Conservation (phyloP, 2,888 invertebrate species). For the Amphimallon solstitiale region DNA sequence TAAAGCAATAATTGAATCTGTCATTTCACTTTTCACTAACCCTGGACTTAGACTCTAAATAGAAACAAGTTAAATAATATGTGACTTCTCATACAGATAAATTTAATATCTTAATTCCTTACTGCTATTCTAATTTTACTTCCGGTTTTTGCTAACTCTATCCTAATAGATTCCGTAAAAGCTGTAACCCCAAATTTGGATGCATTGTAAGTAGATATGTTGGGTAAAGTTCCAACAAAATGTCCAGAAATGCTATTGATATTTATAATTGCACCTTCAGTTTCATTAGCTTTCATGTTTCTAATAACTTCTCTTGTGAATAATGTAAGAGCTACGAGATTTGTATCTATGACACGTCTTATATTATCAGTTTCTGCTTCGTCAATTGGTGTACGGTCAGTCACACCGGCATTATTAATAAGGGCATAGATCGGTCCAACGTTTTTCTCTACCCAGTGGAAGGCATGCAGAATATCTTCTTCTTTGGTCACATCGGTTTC, state of each 20-base stretch:
- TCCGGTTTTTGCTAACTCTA: constrained; percentile 11
- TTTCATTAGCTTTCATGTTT: constrained; percentile 22
- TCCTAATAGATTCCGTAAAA: constrained; percentile 16
- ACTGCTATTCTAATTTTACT: constrained; percentile 32
- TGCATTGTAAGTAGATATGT: constrained; percentile 15
- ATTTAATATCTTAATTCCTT: neutral
- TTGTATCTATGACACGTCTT: constrained; percentile 19
- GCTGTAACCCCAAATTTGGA: constrained; percentile 28
- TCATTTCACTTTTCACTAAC: constrained; percentile 66
- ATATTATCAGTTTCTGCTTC: constrained; percentile 1
- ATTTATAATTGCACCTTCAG: constrained; percentile 28
- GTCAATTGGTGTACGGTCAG: neutral
- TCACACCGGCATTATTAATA: constrained; percentile 26
- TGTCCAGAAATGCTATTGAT: constrained; percentile 26
- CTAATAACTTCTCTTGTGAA: constrained; percentile 20
- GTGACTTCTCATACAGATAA: neutral
- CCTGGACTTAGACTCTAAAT: constrained; percentile 74
- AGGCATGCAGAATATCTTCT: constrained; percentile 25
- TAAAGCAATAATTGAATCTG: neutral
- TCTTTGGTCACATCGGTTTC: constrained; percentile 18
- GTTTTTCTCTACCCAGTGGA: constrained; percentile 24
- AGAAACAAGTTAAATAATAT: too few relatives aligned
- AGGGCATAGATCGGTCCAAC: constrained; percentile 27
- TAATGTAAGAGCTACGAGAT: constrained; percentile 14
- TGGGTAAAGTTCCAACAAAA: neutral